Evolutionary conservation across 2,113 vertebrate genomes (phyloP), one percentile per base, ranked within the genome.

Genomic region (Seriola quinqueradiata): DNA sequence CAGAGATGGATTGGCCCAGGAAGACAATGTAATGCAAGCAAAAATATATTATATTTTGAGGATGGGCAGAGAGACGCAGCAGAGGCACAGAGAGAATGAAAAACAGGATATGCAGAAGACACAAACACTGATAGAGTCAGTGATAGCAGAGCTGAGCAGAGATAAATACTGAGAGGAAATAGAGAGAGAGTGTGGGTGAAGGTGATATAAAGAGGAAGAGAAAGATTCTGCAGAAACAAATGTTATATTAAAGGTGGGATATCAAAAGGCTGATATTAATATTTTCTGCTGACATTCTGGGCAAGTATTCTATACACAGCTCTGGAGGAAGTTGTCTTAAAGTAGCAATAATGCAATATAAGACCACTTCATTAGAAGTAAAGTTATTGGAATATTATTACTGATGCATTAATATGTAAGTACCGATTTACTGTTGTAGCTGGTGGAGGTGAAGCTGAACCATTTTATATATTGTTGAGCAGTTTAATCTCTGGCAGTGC

Each of bases 101-200:
- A 70, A 79, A 85, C 59, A 81, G 67, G 68, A 84, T 36, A 65
- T 50, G 59, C 8, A 75, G 42, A 68, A 34, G 67, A 71, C 1
- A 3, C 28, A 23, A 13, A 13, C 46, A 40, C 67, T 74, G 78
- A 88, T 66, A 9, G 12, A 70, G 57, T 65, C 40, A 19, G 60
- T 52, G 63, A 87, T 69, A 69, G n/a, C 65, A 59, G 65, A 85
- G 52, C 2, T 67, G 52, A 16, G 13, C 21, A 46, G 40, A 69
- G 17, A 85, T 16, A 75, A 52, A 13, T 13, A 59, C 42, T 28
- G 28, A 70, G 6, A 58, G 72, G 85, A 84, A 81, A 75, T 7
- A 40, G 28, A 69, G 32, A 38, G 3, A 50, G 0, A 28, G 36
- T 57, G 68, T 34, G 32, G 59, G 34, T 28, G 48, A 64, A 64